These are phyloP conservation scores for Mylabris phalerata DNA, from an alignment of 1,140 invertebrate species.

Conservation along the genomic window DNA sequence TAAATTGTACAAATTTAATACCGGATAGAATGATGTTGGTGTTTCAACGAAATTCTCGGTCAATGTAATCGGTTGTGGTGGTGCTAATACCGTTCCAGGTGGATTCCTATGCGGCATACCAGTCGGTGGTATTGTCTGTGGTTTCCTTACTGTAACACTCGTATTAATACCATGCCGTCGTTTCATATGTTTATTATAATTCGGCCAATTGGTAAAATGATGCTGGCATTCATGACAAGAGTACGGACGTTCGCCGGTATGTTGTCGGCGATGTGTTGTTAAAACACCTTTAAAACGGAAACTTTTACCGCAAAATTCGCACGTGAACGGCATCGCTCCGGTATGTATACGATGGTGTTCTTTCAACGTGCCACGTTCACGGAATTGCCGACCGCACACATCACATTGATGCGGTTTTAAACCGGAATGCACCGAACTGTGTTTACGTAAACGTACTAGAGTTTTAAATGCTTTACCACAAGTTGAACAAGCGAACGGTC, in stretches of 20 bases:
- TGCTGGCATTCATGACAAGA: slow-evolving; percentile 54
- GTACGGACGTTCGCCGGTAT: slow-evolving; percentile 56
- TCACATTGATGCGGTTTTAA: slow-evolving; percentile 70
- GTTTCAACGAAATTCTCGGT: slow-evolving; percentile 21
- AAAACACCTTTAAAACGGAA: slow-evolving; percentile 64
- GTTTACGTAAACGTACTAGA: slow-evolving; percentile 30
- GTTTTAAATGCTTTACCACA: slow-evolving; percentile 50
- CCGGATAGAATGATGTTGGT: slow-evolving; percentile 30
- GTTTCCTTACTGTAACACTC: slow-evolving; percentile 37
- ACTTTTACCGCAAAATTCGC: slow-evolving; percentile 62
- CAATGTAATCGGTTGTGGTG: slow-evolving; percentile 26
- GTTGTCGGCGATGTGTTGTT: slow-evolving; percentile 58
- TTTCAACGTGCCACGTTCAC: slow-evolving; percentile 54
- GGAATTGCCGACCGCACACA: slow-evolving; percentile 64
- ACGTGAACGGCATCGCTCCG: slow-evolving; percentile 73
- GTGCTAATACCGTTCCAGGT: slow-evolving; percentile 38
- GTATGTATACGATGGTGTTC: slow-evolving; percentile 69
- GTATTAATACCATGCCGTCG: slow-evolving; percentile 57
- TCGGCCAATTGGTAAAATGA: slow-evolving; percentile 70
- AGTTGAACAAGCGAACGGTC: slow-evolving; percentile 42
- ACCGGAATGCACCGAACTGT: slow-evolving; percentile 38
- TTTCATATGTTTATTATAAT: slow-evolving; percentile 73
- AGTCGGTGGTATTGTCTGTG: slow-evolving; percentile 39
- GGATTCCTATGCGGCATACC: slow-evolving; percentile 41
- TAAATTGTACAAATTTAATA: slow-evolving; percentile 36